Evolutionary conservation across 2,797 vertebrate species (phyloP), one percentile per base, ranked within the genome.

Genomic region (Esox masquinongy): DNA sequence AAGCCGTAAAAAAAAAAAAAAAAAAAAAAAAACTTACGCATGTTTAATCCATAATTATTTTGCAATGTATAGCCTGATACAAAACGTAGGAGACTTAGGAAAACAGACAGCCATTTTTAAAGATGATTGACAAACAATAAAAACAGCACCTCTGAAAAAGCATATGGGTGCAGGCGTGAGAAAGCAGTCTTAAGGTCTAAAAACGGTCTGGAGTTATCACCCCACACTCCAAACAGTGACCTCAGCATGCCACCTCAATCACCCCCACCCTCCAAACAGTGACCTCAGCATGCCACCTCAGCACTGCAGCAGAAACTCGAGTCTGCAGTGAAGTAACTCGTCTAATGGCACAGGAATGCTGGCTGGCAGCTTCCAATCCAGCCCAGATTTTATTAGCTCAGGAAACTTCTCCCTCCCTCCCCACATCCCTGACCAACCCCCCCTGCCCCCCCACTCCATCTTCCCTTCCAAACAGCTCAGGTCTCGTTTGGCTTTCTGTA

Each of bases 321-420:
- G 84, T 89, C 91, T 92, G 90, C 89, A 89, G 85, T 63, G 87
- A 90, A 88, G 86, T 76, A 87, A 91, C 89, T 92, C 91, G 92
- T 92, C 92, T 93, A 94, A 94, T 91, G 89, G 89, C 88, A 91
- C 87, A 91, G 90, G 91, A 94, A 94, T 93, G 92, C 90, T 90
- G 85, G 88, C 90, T 91, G 91, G 90, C 91, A 92, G 89, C 90
- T 88, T 92, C 86, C 84, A 89, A 88, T 84, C 88, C 87, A 88
- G 83, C 72, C 67, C 91, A 84, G 84, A 91, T 92, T 93, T 92
- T 91, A 92, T 93, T 93, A 90, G 91, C 90, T 88, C 81, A 91
- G 90, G 88, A 92, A 91, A 90, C 83, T 85, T 87, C 86, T 86
- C 78, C 84, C 70, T 79, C 88, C 82, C 87, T 88, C 86, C 82